Percentiles rank a stretch among this genome's conserved stretches.
Conservation (phyloP, 2,888 invertebrate species). For the Leptothorax acervorum region DNA sequence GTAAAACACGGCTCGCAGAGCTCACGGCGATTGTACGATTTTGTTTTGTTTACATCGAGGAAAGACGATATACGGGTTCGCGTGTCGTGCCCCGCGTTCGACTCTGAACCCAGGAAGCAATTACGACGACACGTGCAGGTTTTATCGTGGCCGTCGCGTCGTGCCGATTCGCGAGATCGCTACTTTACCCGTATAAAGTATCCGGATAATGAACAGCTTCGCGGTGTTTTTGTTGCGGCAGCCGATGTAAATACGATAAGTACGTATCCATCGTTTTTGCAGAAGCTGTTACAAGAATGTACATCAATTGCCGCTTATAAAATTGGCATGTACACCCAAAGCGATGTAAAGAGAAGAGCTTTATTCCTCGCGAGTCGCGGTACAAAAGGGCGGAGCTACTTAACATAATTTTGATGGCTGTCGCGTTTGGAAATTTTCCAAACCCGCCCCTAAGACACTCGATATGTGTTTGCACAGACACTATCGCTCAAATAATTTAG, state of each 20-base stretch:
- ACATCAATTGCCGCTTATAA: background rate
- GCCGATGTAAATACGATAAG: background rate
- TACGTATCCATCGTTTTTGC: background rate
- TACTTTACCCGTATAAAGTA: background rate
- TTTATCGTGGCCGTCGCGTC: slow-evolving; percentile 37
- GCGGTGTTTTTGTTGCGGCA: background rate
- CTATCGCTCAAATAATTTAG: background rate
- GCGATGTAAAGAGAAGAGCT: background rate
- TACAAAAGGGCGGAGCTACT: slow-evolving; percentile 16
- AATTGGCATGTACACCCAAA: background rate
- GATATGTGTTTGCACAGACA: slow-evolving; percentile 1
- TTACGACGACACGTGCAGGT: slow-evolving; percentile 56
- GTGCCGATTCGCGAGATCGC: slow-evolving; percentile 9
- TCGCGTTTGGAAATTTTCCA: slow-evolving; percentile 43
- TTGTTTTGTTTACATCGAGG: slow-evolving; percentile 25
- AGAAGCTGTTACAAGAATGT: background rate
- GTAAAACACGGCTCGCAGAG: slow-evolving; percentile 49
- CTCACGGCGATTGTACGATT: slow-evolving; percentile 11
- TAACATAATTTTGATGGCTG: slow-evolving; percentile 43
- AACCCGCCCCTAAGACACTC: slow-evolving; percentile 24
- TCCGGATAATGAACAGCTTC: background rate
- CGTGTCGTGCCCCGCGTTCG: slow-evolving; percentile 24
- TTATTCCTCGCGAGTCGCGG: background rate
- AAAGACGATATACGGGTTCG: slow-evolving; percentile 37
- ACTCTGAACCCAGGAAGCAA: slow-evolving; percentile 64